Conservation (phyloP, 2,113 vertebrate species). For the Rallus limicola region DNA sequence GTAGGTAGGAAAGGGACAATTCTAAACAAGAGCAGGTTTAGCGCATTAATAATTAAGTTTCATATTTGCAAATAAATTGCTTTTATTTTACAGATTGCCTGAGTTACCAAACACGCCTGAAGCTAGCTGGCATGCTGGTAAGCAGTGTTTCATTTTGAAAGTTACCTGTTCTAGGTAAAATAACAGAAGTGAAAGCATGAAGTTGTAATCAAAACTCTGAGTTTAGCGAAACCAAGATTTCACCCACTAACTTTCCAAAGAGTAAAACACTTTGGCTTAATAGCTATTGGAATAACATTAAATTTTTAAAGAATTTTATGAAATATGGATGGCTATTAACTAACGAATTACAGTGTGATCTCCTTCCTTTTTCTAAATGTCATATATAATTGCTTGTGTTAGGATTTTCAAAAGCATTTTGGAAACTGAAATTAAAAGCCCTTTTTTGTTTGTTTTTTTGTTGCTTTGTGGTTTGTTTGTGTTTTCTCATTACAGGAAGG, state of each 20-base stretch:
- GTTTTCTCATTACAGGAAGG: conserved; percentile 81
- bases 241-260: neutral
- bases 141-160: conserved; percentile 65
- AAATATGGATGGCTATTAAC: neutral
- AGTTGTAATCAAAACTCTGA: neutral
- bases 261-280: neutral
- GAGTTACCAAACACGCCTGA: conserved; percentile 87
- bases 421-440: neutral
- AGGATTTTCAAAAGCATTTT: neutral
- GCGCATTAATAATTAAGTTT: neutral
- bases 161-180: neutral
- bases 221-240: neutral
- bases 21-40: neutral
- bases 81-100: conserved; percentile 86
- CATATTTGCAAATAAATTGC: neutral
- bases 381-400: neutral
- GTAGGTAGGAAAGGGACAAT: neutral
- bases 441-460: neutral
- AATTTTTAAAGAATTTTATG: neutral
- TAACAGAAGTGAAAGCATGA: neutral
- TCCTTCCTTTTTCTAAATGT: neutral
- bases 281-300: neutral
- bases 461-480: neutral
- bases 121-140: conserved; percentile 96
- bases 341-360: neutral